A percentile compares a stretch with the other conserved stretches of the same genome.
Evolutionary conservation across 1,140 invertebrate genomes (phyloP).

Genomic region (Hycleus cichorii): DNA sequence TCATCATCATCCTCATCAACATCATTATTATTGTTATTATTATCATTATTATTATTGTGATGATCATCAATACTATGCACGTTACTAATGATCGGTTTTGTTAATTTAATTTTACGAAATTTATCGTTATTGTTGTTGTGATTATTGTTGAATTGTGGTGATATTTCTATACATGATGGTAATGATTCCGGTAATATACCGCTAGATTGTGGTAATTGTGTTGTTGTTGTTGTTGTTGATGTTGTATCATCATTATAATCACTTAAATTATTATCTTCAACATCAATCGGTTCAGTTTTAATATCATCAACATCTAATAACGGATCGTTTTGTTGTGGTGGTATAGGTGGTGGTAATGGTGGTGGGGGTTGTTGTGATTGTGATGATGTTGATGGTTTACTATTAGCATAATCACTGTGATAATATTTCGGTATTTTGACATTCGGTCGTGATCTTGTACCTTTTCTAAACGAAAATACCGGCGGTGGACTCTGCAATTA

Average conservation of each 20-base stretch:
- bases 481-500: conserved; percentile 27
- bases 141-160: conserved; percentile 19
- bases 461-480: conserved; percentile 29
- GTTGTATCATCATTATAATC: conserved; percentile 11
- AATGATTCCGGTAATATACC: neutral
- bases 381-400: conserved; percentile 1
- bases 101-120: conserved; percentile 18
- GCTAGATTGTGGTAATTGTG: too few species aligned
- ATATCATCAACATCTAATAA: conserved; percentile 25
- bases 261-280: conserved; percentile 25
- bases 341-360: conserved; percentile 4
- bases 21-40: neutral
- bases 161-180: conserved; percentile 12
- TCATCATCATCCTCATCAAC: neutral
- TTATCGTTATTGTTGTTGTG: conserved; percentile 1
- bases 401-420: conserved; percentile 22
- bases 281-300: conserved; percentile 30
- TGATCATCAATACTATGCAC: conserved; percentile 15
- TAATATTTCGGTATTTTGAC: conserved; percentile 36
- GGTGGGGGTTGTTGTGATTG: neutral
- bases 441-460: conserved; percentile 35
- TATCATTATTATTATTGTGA: neutral
- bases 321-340: conserved; percentile 16
- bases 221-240: too few species aligned
- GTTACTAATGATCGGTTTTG: conserved; percentile 22